Evolutionary conservation across 2,888 invertebrate genomes (phyloP).

Genomic region (Trichacis sp.): DNA sequence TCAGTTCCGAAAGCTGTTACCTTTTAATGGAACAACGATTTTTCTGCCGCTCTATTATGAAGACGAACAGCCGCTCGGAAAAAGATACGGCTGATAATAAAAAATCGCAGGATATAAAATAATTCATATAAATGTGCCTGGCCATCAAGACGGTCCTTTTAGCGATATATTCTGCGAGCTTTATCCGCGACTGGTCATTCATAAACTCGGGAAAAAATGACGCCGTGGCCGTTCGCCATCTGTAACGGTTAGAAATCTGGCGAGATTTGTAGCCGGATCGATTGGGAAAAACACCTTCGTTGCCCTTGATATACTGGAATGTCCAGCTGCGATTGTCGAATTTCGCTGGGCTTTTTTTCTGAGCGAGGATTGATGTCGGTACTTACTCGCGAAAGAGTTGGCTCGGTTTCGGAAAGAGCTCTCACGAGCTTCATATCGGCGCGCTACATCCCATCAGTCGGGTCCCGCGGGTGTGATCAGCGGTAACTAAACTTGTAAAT

Average conservation of each 20-base stretch:
- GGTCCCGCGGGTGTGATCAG: constrained; percentile 67
- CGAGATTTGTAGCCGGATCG: constrained; percentile 58
- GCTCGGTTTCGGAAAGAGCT: constrained; percentile 39
- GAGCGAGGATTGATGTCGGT: constrained; percentile 9
- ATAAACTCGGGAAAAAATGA: constrained; percentile 59
- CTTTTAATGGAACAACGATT: background rate
- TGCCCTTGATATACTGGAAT: background rate
- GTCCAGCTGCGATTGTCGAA: background rate
- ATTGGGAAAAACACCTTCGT: constrained; percentile 6
- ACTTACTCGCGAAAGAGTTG: constrained; percentile 35
- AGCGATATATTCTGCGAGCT: constrained; percentile 61
- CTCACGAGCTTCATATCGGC: constrained; percentile 50
- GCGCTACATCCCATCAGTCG: constrained; percentile 50
- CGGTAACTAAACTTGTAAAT: constrained; percentile 69
- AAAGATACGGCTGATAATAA: constrained; percentile 60
- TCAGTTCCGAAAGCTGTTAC: too few relatives aligned
- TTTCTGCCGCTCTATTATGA: background rate
- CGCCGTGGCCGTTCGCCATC: constrained; percentile 59
- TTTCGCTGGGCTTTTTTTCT: background rate
- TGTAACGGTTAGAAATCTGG: constrained; percentile 63
- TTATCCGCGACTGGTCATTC: constrained; percentile 68
- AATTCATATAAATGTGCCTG: constrained; percentile 67
- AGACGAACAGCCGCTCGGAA: background rate
- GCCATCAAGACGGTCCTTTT: constrained; percentile 45
- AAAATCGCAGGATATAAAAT: constrained; percentile 67